Conservation (phyloP, 2,888 invertebrate genomes). For the Caenorhabditis sp. region DNA sequence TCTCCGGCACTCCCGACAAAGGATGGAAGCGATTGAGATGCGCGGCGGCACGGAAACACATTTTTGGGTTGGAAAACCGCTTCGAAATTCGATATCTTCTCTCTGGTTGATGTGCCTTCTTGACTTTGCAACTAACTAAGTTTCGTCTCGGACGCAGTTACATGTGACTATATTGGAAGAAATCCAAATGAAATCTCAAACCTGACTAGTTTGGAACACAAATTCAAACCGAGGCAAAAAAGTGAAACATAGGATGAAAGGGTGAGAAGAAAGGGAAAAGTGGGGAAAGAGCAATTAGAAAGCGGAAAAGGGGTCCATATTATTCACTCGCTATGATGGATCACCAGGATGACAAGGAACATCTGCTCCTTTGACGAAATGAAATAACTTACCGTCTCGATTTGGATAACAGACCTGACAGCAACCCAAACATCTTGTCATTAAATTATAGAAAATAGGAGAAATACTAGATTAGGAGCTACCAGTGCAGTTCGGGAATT, state of each 20-base stretch:
- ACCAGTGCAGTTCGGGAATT: conserved; percentile 11
- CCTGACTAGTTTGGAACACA: neutral
- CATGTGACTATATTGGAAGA: neutral
- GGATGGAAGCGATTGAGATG: conserved; percentile 49
- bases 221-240: neutral
- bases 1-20: conserved; percentile 56
- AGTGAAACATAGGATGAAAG: neutral
- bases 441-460: neutral
- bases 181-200: neutral
- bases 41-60: conserved; percentile 50
- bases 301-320: conserved; percentile 19
- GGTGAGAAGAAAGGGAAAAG: neutral
- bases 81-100: conserved; percentile 58
- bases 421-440: conserved; percentile 30
- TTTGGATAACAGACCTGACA: conserved; percentile 29
- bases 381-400: conserved; percentile 55
- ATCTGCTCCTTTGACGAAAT: conserved; percentile 41
- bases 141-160: neutral
- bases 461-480: conserved; percentile 25
- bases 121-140: conserved; percentile 28
- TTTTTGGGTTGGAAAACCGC: conserved; percentile 49
- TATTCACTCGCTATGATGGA: conserved; percentile 49
- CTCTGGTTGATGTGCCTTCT: conserved; percentile 26
- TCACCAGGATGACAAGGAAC: conserved; percentile 34
- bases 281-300: conserved; percentile 36